Evolutionary conservation across 2,797 vertebrate genomes (phyloP), one percentile per base, ranked within the genome.

Genomic region (Dendrocincla tyrannina): DNA sequence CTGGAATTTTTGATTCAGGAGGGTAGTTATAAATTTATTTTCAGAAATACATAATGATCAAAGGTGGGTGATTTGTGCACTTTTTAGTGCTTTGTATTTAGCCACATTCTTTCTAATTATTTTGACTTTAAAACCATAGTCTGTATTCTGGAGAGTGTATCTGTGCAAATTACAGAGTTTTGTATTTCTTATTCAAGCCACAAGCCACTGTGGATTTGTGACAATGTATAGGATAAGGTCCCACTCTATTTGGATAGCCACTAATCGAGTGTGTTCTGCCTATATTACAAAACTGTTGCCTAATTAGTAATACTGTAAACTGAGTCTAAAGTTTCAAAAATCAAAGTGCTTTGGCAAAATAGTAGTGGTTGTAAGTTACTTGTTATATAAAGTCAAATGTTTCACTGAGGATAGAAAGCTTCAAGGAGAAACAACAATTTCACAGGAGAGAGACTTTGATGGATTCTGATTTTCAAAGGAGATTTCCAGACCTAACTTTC

Each of bases 391-490:
- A 67, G 28, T 39, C 28, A 41, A 64, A 76, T 19, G 10, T 82
- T 92, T 50, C 37, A 50, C 13, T 72, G 39, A 80, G 64, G 35
- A 64, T 50, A 5, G 27, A 84, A 88, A 59, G 2, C 17, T 89
- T 80, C 58, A 78, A 95, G 83, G 32, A 85, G 60, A 89, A 89
- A 39, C 5, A 52, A 4, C 8, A 91, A 35, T 94, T 91, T 91
- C 62, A 82, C 60, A 50, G 60, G 18, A 86, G 47, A 91, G 23
- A 84, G 33, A 53, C 12, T 91, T 85, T 68, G 49, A 68, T 85
- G n/a, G 39, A 77, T 79, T 95, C 78, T 88, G 67, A 87, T 89
- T 95, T 95, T 93, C 64, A 62, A 87, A 93, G 70, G 24, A 67
- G 33, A 47, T 82, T 94, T 86, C 44, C 44, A 66, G 44, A 76